Evolutionary conservation across 2,888 invertebrate genomes (phyloP).

Genomic region (Drosophila percnosoma): DNA sequence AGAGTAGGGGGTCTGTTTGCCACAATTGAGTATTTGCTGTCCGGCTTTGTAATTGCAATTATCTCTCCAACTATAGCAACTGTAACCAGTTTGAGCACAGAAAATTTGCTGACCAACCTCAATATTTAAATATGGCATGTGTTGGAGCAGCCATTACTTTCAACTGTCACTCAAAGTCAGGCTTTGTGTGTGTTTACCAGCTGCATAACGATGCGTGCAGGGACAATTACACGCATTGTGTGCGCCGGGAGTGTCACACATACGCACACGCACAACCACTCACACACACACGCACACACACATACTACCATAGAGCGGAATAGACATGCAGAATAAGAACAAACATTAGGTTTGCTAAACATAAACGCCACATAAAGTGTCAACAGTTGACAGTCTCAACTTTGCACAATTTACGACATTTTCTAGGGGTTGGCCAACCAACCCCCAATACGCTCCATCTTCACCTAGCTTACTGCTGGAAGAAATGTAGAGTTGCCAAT

Average conservation of each 20-base stretch:
- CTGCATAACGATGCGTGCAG: slow-evolving; percentile 49
- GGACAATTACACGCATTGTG: slow-evolving; percentile 60
- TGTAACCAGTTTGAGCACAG: background rate
- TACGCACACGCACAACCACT: background rate
- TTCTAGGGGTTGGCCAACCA: slow-evolving; percentile 6
- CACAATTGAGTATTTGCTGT: slow-evolving; percentile 3
- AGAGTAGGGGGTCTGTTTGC: background rate
- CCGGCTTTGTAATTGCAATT: slow-evolving; percentile 2
- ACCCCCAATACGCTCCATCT: background rate
- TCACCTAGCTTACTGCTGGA: background rate
- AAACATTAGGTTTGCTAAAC: slow-evolving; percentile 64
- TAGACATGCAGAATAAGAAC: slow-evolving; percentile 23
- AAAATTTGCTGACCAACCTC: slow-evolving; percentile 12
- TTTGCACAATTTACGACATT: slow-evolving; percentile 64
- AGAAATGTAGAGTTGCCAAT: slow-evolving; percentile 42
- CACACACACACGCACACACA: background rate
- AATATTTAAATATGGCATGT: slow-evolving; percentile 21
- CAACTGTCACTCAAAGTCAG: slow-evolving; percentile 55
- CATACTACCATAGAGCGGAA: background rate
- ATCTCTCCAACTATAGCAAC: background rate
- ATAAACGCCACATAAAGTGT: slow-evolving; percentile 68
- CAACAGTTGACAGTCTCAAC: slow-evolving; percentile 69
- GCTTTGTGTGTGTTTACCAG: slow-evolving; percentile 21
- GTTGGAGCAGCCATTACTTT: slow-evolving; percentile 40
- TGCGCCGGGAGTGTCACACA: slow-evolving; percentile 30